These are phyloP conservation scores for Lapara coniferarum DNA, from an alignment of 2,888 invertebrate genomes.

Conservation along the genomic window DNA sequence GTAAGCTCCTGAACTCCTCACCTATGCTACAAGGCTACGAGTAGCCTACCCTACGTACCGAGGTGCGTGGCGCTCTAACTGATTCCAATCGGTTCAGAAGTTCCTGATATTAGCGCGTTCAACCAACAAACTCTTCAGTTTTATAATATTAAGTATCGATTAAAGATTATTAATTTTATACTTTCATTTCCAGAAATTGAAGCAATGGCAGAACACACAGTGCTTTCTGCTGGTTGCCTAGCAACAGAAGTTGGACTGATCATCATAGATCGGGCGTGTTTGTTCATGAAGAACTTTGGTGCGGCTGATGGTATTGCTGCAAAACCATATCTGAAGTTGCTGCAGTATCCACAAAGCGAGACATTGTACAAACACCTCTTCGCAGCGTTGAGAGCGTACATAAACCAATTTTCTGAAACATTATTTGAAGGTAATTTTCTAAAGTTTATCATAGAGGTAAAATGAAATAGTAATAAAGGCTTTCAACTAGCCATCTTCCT, in stretches of 20 bases:
- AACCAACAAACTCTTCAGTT: too few species aligned
- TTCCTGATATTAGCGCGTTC: too few species aligned
- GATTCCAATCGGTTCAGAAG: too few species aligned
- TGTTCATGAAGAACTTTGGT: conserved; percentile 92
- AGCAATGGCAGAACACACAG: conserved; percentile 73
- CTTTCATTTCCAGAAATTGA: conserved; percentile 60
- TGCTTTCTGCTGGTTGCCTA: conserved; percentile 81
- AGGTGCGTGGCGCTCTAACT: too few species aligned
- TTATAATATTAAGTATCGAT: too few species aligned
- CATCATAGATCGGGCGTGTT: conserved; percentile 92
- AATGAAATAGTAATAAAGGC: too few species aligned
- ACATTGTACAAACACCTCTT: conserved; percentile 95
- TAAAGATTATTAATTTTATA: background rate
- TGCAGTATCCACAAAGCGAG: conserved; percentile 96
- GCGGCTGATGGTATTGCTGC: conserved; percentile 92
- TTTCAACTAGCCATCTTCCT: too few species aligned
- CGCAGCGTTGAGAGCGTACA: conserved; percentile 94
- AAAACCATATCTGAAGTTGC: conserved; percentile 92
- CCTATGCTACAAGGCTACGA: too few species aligned
- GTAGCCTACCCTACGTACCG: too few species aligned
- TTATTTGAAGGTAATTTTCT: conserved; percentile 88
- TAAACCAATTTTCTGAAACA: conserved; percentile 93
- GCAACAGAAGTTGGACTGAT: conserved; percentile 95
- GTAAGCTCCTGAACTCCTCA: too few species aligned
- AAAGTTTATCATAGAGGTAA: background rate